Evolutionary conservation across 2,797 vertebrate species (phyloP), one percentile per base, ranked within the genome.

Genomic region (Anguilla anguilla): DNA sequence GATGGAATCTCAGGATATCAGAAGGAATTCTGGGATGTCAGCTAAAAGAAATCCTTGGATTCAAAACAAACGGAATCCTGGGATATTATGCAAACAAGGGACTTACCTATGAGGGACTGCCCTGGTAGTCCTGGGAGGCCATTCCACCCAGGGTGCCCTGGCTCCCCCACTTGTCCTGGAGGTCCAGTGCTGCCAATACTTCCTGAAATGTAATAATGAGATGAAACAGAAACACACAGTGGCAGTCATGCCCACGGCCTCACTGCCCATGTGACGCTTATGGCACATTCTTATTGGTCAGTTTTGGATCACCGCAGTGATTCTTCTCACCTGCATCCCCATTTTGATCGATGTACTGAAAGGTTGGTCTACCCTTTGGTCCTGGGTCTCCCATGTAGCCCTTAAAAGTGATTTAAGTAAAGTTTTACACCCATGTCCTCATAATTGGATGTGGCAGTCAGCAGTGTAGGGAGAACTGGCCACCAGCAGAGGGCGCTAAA

Each of bases 311-410:
- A 43, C 72, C 0, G 35, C 31, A 10, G 35, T 11, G 28, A 31
- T 43, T 0, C 1, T 95, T 94, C 95, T 77, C 72, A 77, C 72
- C 72, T 39, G 31, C 3, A 9, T 77, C 72, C 4, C 31, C 31
- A 88, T 11, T 91, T 89, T 90, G 15, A 1, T 19, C 90, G 53
- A 92, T 0, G 0, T 92, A 69, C 1, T 0, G 0, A 0, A 57
- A 67, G 81, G 53, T 87, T 46, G 89, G 86, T 3, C 69, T 17
- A 6, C 95, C 95, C 90, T 93, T 92, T 2, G 74, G 72, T 22
- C 95, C 95, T 10, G 15, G 88, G 87, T 95, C 92, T 82, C 95
- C 95, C 85, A 59, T 85, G 49, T 89, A 31, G 22, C 95, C 95
- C 95, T 96, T 90, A 72, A 67, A 81, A 86, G 87, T 89, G 17